Percentiles rank a stretch among this genome's conserved stretches.
phyloP scores from a whole-genome alignment of 2,113 vertebrate species.

The Cynopterus brachyotis region DNA sequence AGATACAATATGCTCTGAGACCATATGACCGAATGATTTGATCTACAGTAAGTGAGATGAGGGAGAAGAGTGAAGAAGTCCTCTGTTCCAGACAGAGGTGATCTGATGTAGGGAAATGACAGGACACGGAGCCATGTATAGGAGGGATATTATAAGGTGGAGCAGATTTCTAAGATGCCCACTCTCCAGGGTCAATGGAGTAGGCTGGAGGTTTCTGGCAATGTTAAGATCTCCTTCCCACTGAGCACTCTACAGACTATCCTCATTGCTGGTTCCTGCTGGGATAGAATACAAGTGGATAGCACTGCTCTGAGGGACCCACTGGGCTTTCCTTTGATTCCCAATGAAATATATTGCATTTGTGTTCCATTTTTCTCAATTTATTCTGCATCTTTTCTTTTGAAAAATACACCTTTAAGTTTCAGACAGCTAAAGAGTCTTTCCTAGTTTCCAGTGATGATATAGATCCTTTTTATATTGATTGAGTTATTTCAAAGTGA shows the following conservation, averaged over 20 bases:
- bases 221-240: not conserved
- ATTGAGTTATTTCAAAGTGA: constrained; percentile 57
- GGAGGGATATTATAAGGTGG: not conserved
- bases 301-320: not conserved
- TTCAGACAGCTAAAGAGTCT: not conserved
- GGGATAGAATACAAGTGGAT: not conserved
- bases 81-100: not conserved
- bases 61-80: not conserved
- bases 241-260: not conserved
- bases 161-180: not conserved
- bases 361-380: not conserved
- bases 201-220: not conserved
- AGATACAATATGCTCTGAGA: not conserved
- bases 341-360: not conserved
- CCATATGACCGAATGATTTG: accelerated
- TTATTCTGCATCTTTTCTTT: not conserved
- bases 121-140: accelerated
- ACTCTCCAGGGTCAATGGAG: not conserved
- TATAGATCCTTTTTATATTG: not conserved
- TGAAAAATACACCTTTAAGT: constrained; percentile 21
- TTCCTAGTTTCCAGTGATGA: not conserved
- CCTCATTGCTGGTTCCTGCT: not conserved
- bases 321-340: not conserved
- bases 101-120: not conserved
- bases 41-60: no score